Percentiles rank a stretch among this genome's conserved stretches.
Conservation (phyloP, 2,113 vertebrate genomes). For the Megalops atlanticus region DNA sequence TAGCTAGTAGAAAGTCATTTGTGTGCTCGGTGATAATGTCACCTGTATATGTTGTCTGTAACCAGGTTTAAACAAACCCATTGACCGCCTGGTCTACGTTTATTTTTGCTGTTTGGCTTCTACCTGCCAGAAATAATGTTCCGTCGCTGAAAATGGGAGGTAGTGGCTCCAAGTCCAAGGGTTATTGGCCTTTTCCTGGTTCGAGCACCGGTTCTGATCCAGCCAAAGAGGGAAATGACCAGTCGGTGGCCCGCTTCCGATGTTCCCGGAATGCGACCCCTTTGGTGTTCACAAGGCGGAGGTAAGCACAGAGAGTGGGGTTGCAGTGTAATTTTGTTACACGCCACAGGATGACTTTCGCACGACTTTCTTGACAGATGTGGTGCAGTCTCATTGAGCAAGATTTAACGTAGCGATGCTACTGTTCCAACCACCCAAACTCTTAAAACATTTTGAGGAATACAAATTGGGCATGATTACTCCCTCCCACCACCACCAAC, state of each 20-base stretch:
- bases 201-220: slow-evolving; percentile 67
- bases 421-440: too few species aligned
- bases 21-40: too few species aligned
- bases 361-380: background rate
- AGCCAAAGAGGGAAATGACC: slow-evolving; percentile 69
- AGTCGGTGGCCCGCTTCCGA: slow-evolving; percentile 79
- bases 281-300: slow-evolving; percentile 88
- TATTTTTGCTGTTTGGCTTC: too few species aligned
- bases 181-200: slow-evolving; percentile 85
- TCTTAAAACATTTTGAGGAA: too few species aligned
- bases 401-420: too few species aligned
- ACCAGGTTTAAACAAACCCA: too few species aligned
- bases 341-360: background rate
- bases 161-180: slow-evolving; percentile 86
- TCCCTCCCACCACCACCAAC: too few species aligned
- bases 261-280: slow-evolving; percentile 76
- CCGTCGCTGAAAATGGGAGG: slow-evolving; percentile 83
- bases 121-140: slow-evolving; percentile 61
- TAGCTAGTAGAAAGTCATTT: too few species aligned
- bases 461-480: too few species aligned
- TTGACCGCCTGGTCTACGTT: too few species aligned
- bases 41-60: too few species aligned
- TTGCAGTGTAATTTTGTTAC: background rate
- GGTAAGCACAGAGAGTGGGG: slow-evolving; percentile 64
- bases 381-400: background rate